Conservation (phyloP, 1,140 invertebrate species). For the Bursaphelenchus mucronatus region DNA sequence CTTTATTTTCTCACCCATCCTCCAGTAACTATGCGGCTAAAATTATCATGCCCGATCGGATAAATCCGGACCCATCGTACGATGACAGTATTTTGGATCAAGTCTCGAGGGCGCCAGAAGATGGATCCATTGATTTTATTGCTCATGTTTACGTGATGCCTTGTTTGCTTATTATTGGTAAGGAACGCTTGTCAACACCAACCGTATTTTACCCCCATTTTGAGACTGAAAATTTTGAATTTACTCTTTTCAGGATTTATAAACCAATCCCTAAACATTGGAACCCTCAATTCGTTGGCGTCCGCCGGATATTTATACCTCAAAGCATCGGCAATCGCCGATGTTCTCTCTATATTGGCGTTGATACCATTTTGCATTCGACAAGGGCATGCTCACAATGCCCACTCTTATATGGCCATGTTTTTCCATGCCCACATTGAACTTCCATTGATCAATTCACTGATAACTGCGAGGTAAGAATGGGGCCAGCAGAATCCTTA, state of each 20-base stretch:
- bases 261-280: conserved; percentile 52
- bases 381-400: conserved; percentile 43
- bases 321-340: conserved; percentile 51
- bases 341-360: conserved; percentile 50
- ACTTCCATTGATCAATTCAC: conserved; percentile 48
- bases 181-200: conserved; percentile 5
- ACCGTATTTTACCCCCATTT: background rate
- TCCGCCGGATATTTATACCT: conserved; percentile 50
- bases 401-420: conserved; percentile 37
- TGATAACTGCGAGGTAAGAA: conserved; percentile 48
- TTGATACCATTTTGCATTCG: conserved; percentile 51
- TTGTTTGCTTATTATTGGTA: conserved; percentile 41
- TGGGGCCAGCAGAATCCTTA: too few relatives aligned
- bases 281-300: conserved; percentile 37
- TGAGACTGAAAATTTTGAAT: conserved; percentile 14
- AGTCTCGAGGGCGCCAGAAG: too few relatives aligned
- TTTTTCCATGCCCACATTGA: conserved; percentile 57
- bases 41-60: too few relatives aligned
- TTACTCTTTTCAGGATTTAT: conserved; percentile 45
- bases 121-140: conserved; percentile 34
- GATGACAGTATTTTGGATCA: too few relatives aligned
- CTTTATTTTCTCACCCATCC: too few relatives aligned
- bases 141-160: conserved; percentile 56
- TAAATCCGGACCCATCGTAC: too few relatives aligned
- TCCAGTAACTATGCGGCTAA: too few relatives aligned